phyloP scores from a whole-genome alignment of 2,113 vertebrate genomes.

The Phoenicopterus ruber region DNA sequence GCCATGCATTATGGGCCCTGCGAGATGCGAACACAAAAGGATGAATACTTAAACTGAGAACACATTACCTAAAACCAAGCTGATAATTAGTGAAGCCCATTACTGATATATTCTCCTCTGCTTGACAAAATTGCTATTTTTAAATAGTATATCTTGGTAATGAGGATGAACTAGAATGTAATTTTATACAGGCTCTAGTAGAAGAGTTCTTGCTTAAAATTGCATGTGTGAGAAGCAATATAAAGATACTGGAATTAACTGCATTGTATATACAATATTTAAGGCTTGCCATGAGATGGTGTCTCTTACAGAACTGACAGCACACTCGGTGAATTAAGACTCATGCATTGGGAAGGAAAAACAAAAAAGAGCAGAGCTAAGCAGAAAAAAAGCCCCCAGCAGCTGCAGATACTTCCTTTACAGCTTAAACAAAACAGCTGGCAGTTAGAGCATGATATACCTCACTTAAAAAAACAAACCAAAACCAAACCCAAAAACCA shows the following conservation, averaged over 20 bases:
- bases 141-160: background rate
- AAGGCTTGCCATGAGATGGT: background rate
- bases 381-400: background rate
- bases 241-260: background rate
- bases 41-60: background rate
- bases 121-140: background rate
- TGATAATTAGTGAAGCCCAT: background rate
- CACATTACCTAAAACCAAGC: background rate
- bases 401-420: background rate
- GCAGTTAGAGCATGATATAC: background rate
- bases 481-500: background rate
- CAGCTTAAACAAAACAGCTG: background rate
- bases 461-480: background rate
- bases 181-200: background rate
- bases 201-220: background rate
- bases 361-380: background rate
- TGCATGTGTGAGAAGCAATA: background rate
- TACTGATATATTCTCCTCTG: background rate
- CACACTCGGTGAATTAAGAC: background rate
- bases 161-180: background rate
- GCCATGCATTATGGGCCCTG: background rate
- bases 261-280: background rate
- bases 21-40: background rate
- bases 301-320: background rate
- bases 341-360: background rate